phyloP scores from a whole-genome alignment of 2,888 invertebrate species.

The Mythimna pallens region DNA sequence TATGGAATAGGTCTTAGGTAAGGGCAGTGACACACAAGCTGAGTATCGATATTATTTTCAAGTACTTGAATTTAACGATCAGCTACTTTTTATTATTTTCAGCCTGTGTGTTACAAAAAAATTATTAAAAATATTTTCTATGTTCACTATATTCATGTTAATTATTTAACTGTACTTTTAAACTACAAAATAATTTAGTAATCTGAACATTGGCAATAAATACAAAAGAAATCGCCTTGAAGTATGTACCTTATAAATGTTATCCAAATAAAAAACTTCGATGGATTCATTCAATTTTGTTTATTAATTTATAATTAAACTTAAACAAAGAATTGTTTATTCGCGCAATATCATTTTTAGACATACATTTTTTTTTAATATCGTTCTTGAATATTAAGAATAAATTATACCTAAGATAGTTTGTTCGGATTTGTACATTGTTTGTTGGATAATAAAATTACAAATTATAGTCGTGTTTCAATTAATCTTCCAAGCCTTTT shows the following conservation, averaged over 20 bases:
- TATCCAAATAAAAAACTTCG: neutral
- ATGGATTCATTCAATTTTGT: neutral
- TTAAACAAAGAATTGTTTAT: neutral
- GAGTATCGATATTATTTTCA: neutral
- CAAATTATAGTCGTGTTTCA: slow-evolving; percentile 32
- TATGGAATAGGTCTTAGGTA: slow-evolving; percentile 60
- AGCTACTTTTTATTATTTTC: slow-evolving; percentile 7
- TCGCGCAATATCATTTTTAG: neutral
- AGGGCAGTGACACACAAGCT: slow-evolving; percentile 53
- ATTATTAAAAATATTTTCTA: slow-evolving; percentile 40
- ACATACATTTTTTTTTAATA: slow-evolving; percentile 20
- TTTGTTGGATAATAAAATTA: slow-evolving; percentile 63
- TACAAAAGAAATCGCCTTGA: neutral
- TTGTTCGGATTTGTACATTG: slow-evolving; percentile 64
- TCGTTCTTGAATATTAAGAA: slow-evolving; percentile 46
- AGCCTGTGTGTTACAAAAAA: slow-evolving; percentile 54
- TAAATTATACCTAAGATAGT: slow-evolving; percentile 55
- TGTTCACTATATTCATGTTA: slow-evolving; percentile 37
- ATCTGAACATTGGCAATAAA: slow-evolving; percentile 5
- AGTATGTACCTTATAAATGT: neutral
- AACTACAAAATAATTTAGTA: slow-evolving; percentile 9
- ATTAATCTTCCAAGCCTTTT: slow-evolving; percentile 1
- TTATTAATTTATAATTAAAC: neutral
- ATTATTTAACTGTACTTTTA: slow-evolving; percentile 10
- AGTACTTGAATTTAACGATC: slow-evolving; percentile 6